These are phyloP conservation scores for Brachionus plicatilis DNA, from an alignment of 1,140 invertebrate species.

Conservation along the genomic window DNA sequence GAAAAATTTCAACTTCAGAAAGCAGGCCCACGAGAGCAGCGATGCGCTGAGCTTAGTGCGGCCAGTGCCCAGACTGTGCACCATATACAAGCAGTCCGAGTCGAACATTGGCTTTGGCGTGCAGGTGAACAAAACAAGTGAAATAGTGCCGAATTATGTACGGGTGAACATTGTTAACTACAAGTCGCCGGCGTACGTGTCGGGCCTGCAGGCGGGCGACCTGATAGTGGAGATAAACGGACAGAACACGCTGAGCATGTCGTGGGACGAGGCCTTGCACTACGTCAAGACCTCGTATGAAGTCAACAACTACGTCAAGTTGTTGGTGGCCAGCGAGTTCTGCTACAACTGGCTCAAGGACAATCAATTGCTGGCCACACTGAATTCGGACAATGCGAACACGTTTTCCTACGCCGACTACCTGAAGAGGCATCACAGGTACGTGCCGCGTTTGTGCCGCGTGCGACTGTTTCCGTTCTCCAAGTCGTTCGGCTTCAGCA, in stretches of 20 bases:
- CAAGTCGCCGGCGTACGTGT: conserved; percentile 29
- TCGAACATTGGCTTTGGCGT: conserved; percentile 32
- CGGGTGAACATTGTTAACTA: conserved; percentile 34
- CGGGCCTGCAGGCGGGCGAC: conserved; percentile 11
- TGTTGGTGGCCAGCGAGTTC: conserved; percentile 8
- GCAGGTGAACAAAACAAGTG: neutral
- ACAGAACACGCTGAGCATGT: neutral
- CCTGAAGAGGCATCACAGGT: neutral
- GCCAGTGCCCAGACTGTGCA: conserved; percentile 28
- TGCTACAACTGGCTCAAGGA: conserved; percentile 35
- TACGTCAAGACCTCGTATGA: conserved; percentile 33
- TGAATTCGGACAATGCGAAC: neutral
- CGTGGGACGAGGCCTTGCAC: conserved; percentile 20
- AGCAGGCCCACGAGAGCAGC: neutral
- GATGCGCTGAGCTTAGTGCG: neutral
- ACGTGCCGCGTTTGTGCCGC: conserved; percentile 12
- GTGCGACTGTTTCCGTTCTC: neutral
- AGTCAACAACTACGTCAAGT: conserved; percentile 19
- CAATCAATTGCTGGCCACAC: neutral
- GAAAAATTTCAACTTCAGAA: neutral
- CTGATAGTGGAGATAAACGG: conserved; percentile 33
- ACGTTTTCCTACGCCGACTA: conserved; percentile 33
- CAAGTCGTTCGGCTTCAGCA: conserved; percentile 23
- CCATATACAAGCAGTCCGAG: conserved; percentile 19
- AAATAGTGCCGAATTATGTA: conserved; percentile 26